Conservation (phyloP, 2,888 invertebrate species). For the Branchipolynoe longqiensis region DNA sequence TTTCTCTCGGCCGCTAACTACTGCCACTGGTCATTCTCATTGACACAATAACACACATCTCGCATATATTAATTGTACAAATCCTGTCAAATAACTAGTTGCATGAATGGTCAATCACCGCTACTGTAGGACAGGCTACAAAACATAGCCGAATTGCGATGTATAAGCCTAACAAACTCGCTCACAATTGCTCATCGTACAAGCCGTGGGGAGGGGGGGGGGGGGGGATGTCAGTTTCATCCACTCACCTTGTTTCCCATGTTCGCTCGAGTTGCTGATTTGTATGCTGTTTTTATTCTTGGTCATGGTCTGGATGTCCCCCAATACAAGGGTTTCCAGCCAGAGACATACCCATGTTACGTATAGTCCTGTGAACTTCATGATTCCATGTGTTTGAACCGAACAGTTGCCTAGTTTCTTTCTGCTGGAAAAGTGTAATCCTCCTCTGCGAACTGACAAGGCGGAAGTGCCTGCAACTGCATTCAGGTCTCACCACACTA, state of each 20-base stretch:
- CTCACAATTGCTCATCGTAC: too few species aligned
- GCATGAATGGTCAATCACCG: too few species aligned
- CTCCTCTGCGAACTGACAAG: conserved; percentile 26
- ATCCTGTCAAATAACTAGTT: too few species aligned
- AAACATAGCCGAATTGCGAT: too few species aligned
- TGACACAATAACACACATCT: too few species aligned
- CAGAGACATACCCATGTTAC: conserved; percentile 33
- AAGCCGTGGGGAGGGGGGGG: too few species aligned
- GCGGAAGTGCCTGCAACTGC: conserved; percentile 45
- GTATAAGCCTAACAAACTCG: too few species aligned
- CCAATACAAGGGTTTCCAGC: conserved; percentile 30
- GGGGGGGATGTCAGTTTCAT: too few species aligned
- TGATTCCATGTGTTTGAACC: not conserved
- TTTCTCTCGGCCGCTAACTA: too few species aligned
- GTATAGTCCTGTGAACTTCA: conserved; percentile 37
- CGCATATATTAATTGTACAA: too few species aligned
- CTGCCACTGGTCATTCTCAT: too few species aligned
- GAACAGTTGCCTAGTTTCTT: conserved; percentile 27
- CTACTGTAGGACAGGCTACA: too few species aligned
- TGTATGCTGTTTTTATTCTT: conserved; percentile 41
- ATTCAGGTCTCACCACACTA: conserved; percentile 46
- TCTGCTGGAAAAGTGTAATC: not conserved
- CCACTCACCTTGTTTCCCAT: conserved; percentile 41
- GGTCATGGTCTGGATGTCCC: conserved; percentile 31
- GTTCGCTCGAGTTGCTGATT: conserved; percentile 54